phyloP scores from a whole-genome alignment of 2,888 invertebrate species.

The Coleophora flavipennella region DNA sequence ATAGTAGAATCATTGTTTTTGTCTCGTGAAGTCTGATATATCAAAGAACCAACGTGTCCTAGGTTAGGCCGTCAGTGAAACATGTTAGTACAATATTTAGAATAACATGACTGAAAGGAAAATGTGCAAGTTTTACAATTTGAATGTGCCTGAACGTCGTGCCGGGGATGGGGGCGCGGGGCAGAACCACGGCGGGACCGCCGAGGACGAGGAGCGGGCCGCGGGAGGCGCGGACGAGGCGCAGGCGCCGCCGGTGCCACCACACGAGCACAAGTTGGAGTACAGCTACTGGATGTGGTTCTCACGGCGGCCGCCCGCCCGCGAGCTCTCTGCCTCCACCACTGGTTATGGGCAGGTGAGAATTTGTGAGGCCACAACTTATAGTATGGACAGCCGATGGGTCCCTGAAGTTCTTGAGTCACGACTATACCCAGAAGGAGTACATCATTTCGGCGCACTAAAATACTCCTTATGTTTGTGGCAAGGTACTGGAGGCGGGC shows the following conservation, averaged over 20 bases:
- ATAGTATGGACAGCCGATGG: too few species aligned
- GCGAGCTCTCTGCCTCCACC: slow-evolving; percentile 54
- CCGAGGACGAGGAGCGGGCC: slow-evolving; percentile 54
- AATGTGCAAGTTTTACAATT: slow-evolving; percentile 73
- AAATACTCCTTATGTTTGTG: too few species aligned
- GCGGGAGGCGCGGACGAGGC: slow-evolving; percentile 33
- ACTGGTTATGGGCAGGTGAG: slow-evolving; percentile 64
- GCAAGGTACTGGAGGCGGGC: too few species aligned
- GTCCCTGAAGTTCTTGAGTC: too few species aligned
- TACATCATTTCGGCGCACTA: too few species aligned
- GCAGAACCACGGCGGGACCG: slow-evolving; percentile 42
- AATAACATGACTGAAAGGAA: slow-evolving; percentile 71
- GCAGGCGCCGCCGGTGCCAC: slow-evolving; percentile 73
- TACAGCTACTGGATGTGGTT: slow-evolving; percentile 96
- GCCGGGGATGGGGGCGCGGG: slow-evolving; percentile 45
- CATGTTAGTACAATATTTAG: slow-evolving; percentile 60
- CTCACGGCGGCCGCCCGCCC: slow-evolving; percentile 69
- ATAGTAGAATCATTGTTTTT: slow-evolving; percentile 29
- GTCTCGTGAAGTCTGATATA: slow-evolving; percentile 38
- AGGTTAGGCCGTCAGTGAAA: slow-evolving; percentile 70
- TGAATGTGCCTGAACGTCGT: slow-evolving; percentile 68
- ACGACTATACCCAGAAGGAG: too few species aligned
- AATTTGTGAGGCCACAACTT: too few species aligned
- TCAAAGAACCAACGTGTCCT: slow-evolving; percentile 62
- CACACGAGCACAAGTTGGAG: slow-evolving; percentile 92